Evolutionary conservation across 2,888 invertebrate genomes (phyloP).

Genomic region (Syrista parreyssii): DNA sequence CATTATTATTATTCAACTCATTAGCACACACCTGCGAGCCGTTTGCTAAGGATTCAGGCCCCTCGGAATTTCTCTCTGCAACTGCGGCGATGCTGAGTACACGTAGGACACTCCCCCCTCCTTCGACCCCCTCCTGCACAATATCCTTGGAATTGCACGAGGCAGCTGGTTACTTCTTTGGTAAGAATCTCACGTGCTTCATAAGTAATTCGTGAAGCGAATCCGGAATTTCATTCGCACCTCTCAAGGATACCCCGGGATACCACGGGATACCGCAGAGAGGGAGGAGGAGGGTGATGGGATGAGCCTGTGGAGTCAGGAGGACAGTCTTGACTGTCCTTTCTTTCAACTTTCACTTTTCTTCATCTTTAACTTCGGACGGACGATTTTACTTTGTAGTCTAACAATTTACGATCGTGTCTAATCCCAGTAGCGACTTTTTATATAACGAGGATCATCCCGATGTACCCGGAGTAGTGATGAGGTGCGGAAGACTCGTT

Average conservation of each 20-base stretch:
- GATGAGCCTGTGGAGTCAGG: too few relatives aligned
- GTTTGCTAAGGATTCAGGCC: constrained; percentile 18
- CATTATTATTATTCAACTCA: constrained; percentile 43
- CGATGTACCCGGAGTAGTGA: too few relatives aligned
- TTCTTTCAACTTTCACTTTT: too few relatives aligned
- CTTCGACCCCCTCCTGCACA: constrained; percentile 7
- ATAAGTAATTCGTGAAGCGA: constrained; percentile 56
- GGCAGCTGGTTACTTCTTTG: constrained; percentile 33
- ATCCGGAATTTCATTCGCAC: constrained; percentile 44
- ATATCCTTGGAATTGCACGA: constrained; percentile 26
- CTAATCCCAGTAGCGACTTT: too few relatives aligned
- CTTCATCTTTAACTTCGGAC: too few relatives aligned
- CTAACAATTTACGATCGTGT: too few relatives aligned
- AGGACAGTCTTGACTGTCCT: too few relatives aligned
- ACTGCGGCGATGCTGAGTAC: constrained; percentile 4
- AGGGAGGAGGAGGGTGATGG: too few relatives aligned
- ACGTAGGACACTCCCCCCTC: not conserved
- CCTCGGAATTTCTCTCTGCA: not conserved
- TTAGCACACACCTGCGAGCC: constrained; percentile 44
- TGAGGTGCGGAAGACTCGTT: too few relatives aligned
- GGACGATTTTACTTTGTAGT: too few relatives aligned
- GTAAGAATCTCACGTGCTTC: constrained; percentile 51
- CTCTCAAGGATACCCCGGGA: constrained; percentile 29
- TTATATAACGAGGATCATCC: too few relatives aligned
- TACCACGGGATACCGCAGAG: not conserved